Evolutionary conservation across 2,797 vertebrate genomes (phyloP), one percentile per base, ranked within the genome.

Genomic region (Bovichtus variegatus): DNA sequence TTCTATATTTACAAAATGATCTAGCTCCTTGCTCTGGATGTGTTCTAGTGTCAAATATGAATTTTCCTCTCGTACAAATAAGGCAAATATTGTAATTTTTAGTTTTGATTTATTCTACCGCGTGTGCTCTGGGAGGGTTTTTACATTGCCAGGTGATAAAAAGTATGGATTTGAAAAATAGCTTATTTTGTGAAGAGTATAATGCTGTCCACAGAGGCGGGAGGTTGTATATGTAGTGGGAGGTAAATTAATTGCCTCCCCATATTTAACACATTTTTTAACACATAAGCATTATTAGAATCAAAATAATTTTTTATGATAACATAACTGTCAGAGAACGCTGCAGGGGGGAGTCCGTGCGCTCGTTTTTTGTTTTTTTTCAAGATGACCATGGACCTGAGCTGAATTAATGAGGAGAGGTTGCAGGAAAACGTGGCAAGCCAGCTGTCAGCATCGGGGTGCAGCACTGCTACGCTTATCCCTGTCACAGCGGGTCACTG

Each of bases 381-480:
- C 11, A 21, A 58, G 76, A 78, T 91, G 89, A 87, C 89, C 79
- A 54, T 71, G 38, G 79, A 83, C 89, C 88, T 81, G 73, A 76
- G 74, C 61, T 68, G 85, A 92, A 88, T 91, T 86, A 91, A 91
- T 91, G 89, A 92, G 86, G 69, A 84, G 57, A 82, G 74, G 71
- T 66, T 87, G 63, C 72, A 80, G 69, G 40, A 66, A 81, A 82
- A 77, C 54, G 80, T 61, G 67, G 62, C 74, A 54, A 51, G 59
- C 64, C 76, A 78, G 86, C 89, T 89, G 87, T 86, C 87, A 76
- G 79, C 81, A 75, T 86, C 75, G 63, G 81, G 78, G 80, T 54
- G 71, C 64, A 71, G 70, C 71, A 36, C 59, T 31, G 63, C 49
- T 62, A 27, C 62, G 29, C 63, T 82, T 76, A 77, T 78, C 44